Percentiles rank a stretch among this genome's conserved stretches.
phyloP scores from a whole-genome alignment of 1,140 invertebrate species.

The Solenopsis invicta region DNA sequence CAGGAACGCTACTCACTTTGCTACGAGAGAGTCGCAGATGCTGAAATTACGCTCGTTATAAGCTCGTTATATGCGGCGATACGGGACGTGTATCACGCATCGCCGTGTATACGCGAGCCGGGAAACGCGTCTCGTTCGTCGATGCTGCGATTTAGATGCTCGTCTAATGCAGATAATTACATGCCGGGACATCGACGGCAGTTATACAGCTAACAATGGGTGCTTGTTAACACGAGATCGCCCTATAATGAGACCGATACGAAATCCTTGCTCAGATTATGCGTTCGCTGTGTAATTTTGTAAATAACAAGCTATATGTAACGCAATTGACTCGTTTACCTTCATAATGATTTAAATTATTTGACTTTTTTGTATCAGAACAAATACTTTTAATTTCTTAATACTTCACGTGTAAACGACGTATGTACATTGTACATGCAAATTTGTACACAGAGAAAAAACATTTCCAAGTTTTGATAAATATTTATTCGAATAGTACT shows the following conservation, averaged over 20 bases:
- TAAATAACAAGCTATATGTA: constrained; percentile 20
- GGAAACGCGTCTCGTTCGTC: not conserved
- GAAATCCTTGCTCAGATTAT: not conserved
- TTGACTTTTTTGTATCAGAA: not conserved
- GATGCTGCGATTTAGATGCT: constrained; percentile 32
- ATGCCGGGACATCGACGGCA: not conserved
- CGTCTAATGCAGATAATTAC: constrained; percentile 49
- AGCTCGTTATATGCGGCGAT: not conserved
- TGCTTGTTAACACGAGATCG: constrained; percentile 36
- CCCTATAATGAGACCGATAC: constrained; percentile 24
- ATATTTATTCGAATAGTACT: too few relatives aligned
- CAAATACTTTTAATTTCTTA: not conserved
- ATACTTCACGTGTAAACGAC: not conserved
- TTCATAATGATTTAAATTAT: constrained; percentile 1
- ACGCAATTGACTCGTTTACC: not conserved
- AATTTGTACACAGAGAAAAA: too few relatives aligned
- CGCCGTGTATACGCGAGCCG: not conserved
- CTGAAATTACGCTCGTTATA: constrained; percentile 21
- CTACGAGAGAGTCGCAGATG: constrained; percentile 7
- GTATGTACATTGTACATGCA: too few relatives aligned
- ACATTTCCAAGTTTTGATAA: too few relatives aligned
- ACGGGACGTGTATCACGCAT: not conserved
- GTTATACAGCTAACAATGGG: constrained; percentile 36
- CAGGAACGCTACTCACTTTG: constrained; percentile 7
- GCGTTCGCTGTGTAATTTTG: constrained; percentile 9